Percentiles rank a stretch among this genome's conserved stretches.
These are phyloP conservation scores for Papilio elwesi DNA, from an alignment of 2,888 invertebrate species.

Conservation along the genomic window DNA sequence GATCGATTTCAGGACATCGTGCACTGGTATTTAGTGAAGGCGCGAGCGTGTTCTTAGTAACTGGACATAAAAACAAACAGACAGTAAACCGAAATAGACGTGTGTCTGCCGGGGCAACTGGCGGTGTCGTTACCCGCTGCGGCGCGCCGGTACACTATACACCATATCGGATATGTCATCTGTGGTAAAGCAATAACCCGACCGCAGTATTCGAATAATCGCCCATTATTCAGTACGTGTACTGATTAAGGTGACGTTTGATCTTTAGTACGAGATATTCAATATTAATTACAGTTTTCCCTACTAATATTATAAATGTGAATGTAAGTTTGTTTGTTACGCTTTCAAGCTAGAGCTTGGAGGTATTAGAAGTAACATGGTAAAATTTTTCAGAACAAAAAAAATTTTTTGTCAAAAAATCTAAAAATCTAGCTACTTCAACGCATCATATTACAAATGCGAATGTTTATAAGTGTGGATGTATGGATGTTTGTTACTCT, in stretches of 20 bases:
- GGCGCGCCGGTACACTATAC: not conserved
- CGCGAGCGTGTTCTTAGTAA: conserved; percentile 14
- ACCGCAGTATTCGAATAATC: not conserved
- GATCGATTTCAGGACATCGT: conserved; percentile 18
- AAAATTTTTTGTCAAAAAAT: too few relatives aligned
- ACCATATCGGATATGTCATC: conserved; percentile 12
- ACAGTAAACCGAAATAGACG: conserved; percentile 23
- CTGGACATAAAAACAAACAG: conserved; percentile 17
- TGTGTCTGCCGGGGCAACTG: conserved; percentile 10
- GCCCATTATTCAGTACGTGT: not conserved
- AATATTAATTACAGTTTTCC: too few relatives aligned
- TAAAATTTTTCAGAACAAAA: too few relatives aligned
- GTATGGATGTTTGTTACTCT: too few relatives aligned
- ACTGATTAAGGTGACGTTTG: not conserved
- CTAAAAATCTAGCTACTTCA: too few relatives aligned
- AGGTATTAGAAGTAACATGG: too few relatives aligned
- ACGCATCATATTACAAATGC: too few relatives aligned
- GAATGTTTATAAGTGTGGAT: too few relatives aligned
- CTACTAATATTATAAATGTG: too few relatives aligned
- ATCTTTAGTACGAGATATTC: not conserved
- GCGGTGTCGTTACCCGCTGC: not conserved
- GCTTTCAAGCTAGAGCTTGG: too few relatives aligned
- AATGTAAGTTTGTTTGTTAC: too few relatives aligned
- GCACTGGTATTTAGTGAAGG: conserved; percentile 19
- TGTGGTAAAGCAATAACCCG: not conserved